Percentiles rank a stretch among this genome's conserved stretches.
Evolutionary conservation across 2,797 vertebrate species (phyloP).

Genomic region (Xenopus petersii): DNA sequence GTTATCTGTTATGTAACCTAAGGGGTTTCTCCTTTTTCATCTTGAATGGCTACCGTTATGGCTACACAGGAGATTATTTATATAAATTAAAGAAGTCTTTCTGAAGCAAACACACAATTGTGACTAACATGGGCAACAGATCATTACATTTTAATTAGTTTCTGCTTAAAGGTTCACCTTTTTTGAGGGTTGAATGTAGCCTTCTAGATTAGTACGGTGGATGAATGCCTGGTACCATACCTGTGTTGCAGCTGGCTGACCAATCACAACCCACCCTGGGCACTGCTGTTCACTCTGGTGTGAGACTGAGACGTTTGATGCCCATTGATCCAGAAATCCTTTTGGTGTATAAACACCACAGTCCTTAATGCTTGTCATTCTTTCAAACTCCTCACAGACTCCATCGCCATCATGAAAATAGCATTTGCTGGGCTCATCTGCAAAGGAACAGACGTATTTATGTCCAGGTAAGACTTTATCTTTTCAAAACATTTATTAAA

Average conservation of each 20-base stretch:
- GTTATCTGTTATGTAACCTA: too few species aligned
- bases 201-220: too few species aligned
- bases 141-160: too few species aligned
- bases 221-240: conserved; percentile 63
- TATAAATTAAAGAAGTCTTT: too few species aligned
- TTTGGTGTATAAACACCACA: conserved; percentile 93
- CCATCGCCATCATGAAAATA: conserved; percentile 96
- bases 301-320: conserved; percentile 84
- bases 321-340: conserved; percentile 95
- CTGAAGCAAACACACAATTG: too few species aligned
- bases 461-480: not conserved
- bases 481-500: too few species aligned
- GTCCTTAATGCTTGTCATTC: conserved; percentile 89
- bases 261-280: conserved; percentile 87
- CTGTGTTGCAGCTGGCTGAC: conserved; percentile 91
- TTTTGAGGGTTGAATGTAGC: too few species aligned
- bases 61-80: too few species aligned
- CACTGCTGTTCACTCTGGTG: conserved; percentile 88
- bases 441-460: not conserved
- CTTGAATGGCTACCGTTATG: too few species aligned
- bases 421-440: conserved; percentile 93
- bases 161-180: too few species aligned
- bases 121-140: too few species aligned
- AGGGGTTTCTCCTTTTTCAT: too few species aligned
- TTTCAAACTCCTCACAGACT: conserved; percentile 95